phyloP scores from a whole-genome alignment of 1,140 invertebrate species.

The Neelides sp. region DNA sequence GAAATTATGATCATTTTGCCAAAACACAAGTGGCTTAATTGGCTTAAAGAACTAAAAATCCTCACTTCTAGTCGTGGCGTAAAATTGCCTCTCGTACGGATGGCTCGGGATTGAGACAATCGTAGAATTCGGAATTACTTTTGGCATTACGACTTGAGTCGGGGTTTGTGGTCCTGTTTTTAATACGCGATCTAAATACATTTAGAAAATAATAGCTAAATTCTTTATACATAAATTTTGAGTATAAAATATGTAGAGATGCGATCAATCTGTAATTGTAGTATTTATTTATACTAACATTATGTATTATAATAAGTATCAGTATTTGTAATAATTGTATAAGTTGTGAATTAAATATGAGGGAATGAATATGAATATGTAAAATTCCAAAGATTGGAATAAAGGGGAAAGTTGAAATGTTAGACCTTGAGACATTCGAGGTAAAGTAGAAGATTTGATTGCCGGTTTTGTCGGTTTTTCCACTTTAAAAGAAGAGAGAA shows the following conservation, averaged over 20 bases:
- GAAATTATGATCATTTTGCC: neutral
- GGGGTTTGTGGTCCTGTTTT: conserved; percentile 14
- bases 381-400: neutral
- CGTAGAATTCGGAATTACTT: conserved; percentile 3
- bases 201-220: too few species aligned
- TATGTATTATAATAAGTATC: too few species aligned
- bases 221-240: neutral
- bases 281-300: too few species aligned
- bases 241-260: conserved; percentile 4
- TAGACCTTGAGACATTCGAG: conserved; percentile 84
- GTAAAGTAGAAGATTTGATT: conserved; percentile 84
- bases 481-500: conserved; percentile 15
- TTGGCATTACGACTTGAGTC: conserved; percentile 12
- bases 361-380: neutral
- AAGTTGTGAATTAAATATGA: too few species aligned
- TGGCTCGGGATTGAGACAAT: conserved; percentile 9
- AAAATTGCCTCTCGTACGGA: conserved; percentile 6
- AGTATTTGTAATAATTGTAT: too few species aligned
- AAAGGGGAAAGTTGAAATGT: conserved; percentile 14
- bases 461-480: conserved; percentile 79
- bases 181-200: conserved; percentile 20
- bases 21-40: neutral
- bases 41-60: too few species aligned
- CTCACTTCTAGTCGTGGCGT: neutral
- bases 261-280: neutral